These are phyloP conservation scores for Phaethon lepturus DNA, from an alignment of 2,113 vertebrate species.

Conservation along the genomic window DNA sequence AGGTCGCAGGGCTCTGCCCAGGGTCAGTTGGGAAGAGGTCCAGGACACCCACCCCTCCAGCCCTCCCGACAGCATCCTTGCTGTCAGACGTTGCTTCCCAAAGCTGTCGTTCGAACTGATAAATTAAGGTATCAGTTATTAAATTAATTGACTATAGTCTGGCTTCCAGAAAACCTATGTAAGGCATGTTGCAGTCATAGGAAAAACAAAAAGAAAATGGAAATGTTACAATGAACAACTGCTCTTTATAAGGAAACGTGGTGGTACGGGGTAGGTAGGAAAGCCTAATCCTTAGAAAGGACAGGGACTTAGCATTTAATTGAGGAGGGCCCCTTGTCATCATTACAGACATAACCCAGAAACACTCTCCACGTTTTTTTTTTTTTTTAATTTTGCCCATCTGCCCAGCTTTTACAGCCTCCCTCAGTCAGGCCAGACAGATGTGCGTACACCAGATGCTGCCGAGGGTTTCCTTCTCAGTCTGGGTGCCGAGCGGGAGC, in stretches of 20 bases:
- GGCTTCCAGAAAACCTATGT: background rate
- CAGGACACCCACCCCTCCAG: background rate
- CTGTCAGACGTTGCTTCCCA: accelerated
- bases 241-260: background rate
- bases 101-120: background rate
- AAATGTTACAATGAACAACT: background rate
- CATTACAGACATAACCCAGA: background rate
- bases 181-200: background rate
- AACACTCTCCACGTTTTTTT: background rate
- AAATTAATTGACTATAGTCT: background rate
- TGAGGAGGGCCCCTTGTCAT: background rate
- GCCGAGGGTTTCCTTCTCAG: background rate
- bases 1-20: background rate
- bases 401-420: background rate
- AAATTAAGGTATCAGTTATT: background rate
- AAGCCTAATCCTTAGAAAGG: background rate
- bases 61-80: background rate
- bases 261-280: background rate
- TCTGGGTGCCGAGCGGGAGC: background rate
- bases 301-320: background rate
- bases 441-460: background rate
- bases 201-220: background rate
- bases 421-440: background rate
- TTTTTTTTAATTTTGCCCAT: background rate
- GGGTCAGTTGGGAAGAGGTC: background rate